A percentile compares a stretch with the other conserved stretches of the same genome.
Conservation (phyloP, 1,140 invertebrate genomes). For the Platyura marginata region DNA sequence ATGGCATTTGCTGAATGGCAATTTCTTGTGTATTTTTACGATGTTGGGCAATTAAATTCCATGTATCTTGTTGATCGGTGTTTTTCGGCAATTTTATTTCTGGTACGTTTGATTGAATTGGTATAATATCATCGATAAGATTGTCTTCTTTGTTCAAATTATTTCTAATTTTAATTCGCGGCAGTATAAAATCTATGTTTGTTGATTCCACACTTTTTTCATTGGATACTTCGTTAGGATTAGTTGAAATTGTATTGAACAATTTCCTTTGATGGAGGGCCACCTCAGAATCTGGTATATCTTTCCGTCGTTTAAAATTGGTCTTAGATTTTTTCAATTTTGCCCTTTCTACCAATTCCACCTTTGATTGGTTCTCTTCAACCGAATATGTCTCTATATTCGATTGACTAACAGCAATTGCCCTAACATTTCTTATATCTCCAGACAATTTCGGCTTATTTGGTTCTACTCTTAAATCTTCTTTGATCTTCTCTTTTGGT, state of each 20-base stretch:
- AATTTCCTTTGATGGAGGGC: too few relatives aligned
- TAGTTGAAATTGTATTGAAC: not conserved
- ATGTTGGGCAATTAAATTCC: constrained; percentile 26
- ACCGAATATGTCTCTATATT: too few relatives aligned
- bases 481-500: too few relatives aligned
- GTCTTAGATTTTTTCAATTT: too few relatives aligned
- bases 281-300: too few relatives aligned
- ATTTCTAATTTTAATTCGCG: not conserved
- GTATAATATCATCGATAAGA: not conserved
- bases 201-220: not conserved
- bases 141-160: not conserved
- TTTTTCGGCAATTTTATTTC: not conserved
- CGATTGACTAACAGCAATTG: too few relatives aligned
- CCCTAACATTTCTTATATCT: too few relatives aligned
- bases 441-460: too few relatives aligned
- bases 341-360: too few relatives aligned
- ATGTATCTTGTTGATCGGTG: constrained; percentile 5
- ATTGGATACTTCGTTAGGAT: not conserved
- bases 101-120: not conserved
- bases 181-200: not conserved
- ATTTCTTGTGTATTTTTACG: constrained; percentile 5
- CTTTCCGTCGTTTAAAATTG: too few relatives aligned
- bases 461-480: too few relatives aligned
- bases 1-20: not conserved
- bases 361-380: too few relatives aligned